Evolutionary conservation across 2,888 invertebrate species (phyloP), one percentile per base, ranked within the genome.

Genomic region (Nebria brevicollis): DNA sequence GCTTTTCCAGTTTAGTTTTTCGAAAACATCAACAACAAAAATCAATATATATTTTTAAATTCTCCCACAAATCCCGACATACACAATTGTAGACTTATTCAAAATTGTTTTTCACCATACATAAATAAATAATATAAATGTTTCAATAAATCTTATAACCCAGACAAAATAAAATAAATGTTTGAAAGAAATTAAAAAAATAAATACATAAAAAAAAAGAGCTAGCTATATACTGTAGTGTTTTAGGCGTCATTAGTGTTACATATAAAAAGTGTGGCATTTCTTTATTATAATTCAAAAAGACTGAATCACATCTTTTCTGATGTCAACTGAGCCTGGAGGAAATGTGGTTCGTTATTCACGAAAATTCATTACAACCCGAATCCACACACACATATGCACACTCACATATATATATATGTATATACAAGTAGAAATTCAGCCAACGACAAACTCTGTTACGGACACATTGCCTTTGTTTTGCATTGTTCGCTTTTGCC

Each of bases 311-410:
- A 54, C 11, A 54, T 54, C 54, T 54, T 54, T 54, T 54, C 54
- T 54, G 54, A 54, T 54, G 54, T 54, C 54, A 54, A 54, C 54
- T 8, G 54, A 13, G 54, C 11, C 54, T 54, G 54, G 8, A 54
- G 54, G 54, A 54, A 54, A 54, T 54, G 54, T 54, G 54, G 54
- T 54, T 54, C 54, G 54, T 54, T 54, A 54, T 54, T 54, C 54
- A 11, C 54, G 54, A 54, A 54, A 54, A 54, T 54, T 54, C 54
- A 54, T 54, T 54, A 54, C 11, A 54, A 13, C 54, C 54, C 54
- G 54, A 11, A 34, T 34, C 34, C 34, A 0, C 5, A 5, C 34
- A 13, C 8, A 54, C n/a, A n/a, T n/a, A n/a, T n/a, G n/a, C n/a
- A n/a, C n/a, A n/a, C n/a, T n/a, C n/a, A n/a, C n/a, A n/a, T n/a